Evolutionary conservation across 37 sponge, comb jelly and placozoan genomes (phyloP).

Genomic region (Lycopodina hypogea): DNA sequence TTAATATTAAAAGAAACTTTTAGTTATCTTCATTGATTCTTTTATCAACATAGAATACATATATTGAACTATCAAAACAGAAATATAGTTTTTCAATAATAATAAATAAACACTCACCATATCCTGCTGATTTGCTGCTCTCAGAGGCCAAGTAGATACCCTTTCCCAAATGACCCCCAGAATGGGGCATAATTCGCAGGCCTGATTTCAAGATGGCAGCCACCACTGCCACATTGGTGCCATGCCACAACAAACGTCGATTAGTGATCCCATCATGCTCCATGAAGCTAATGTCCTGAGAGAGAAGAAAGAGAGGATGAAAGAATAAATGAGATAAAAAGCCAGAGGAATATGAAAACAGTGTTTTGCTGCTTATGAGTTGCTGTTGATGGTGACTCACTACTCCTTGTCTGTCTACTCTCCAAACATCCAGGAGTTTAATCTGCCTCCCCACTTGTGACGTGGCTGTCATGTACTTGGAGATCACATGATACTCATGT

Average conservation of each 20-base stretch:
- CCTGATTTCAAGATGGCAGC: constrained; percentile 88
- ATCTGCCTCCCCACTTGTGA: constrained; percentile 13
- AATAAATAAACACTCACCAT: constrained; percentile 74
- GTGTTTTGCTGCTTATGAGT: too few relatives aligned
- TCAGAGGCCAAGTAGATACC: constrained; percentile 95
- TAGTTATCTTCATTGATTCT: too few relatives aligned
- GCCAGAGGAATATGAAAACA: too few relatives aligned
- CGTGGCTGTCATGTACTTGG: constrained; percentile 56
- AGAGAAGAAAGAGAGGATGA: not conserved
- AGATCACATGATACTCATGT: constrained; percentile 48
- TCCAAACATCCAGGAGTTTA: constrained; percentile 63
- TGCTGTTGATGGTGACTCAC: constrained; percentile 20
- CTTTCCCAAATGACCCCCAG: constrained; percentile 85
- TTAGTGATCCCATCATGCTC: constrained; percentile 54
- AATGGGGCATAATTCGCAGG: constrained; percentile 93
- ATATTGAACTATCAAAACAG: too few relatives aligned
- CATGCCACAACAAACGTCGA: constrained; percentile 87
- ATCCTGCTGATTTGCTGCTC: constrained; percentile 81
- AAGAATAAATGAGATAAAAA: not conserved
- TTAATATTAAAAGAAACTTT: too few relatives aligned
- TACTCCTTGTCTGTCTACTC: constrained; percentile 70
- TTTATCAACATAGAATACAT: too few relatives aligned
- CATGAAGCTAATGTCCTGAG: constrained; percentile 49
- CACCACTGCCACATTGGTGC: constrained; percentile 93
- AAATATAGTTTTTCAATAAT: too few relatives aligned